Base-by-base conservation (phyloP, 2,113 vertebrate genomes). In the Campylomormyrus tamandua region DNA sequence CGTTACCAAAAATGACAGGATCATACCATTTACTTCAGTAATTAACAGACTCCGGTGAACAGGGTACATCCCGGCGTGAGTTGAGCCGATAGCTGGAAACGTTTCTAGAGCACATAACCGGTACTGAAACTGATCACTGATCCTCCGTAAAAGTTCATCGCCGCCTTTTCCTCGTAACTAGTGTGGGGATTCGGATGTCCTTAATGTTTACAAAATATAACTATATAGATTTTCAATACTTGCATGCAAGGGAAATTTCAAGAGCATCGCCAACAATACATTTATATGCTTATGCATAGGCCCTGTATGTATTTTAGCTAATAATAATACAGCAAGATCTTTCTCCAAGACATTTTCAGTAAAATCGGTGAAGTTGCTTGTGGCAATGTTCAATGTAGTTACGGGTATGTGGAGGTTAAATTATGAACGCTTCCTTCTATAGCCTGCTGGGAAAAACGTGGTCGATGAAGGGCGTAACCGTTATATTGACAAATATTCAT, bases 261-360 rank as follows among this genome's bases (percentile, higher is more conserved):
- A 93, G 93, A 95, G 93, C 85, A 90, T 45, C 92, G 89, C 15
- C 4, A 39, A 39, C 17, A 77, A 31, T 39, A 15, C 11, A 39
- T 39, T 5, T 3, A 66, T 66, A 66, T 27, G 62, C n/a, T 27
- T 27, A 27, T 70, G 74, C 5, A 17, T 3, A 66, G 21, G n/a
- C 21, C 58, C n/a, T n/a, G 31, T 17, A 80, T 80, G 39, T 42
- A 86, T 86, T 31, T 15, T 13, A n/a, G 1, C 8, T 49, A 85
- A 24, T n/a, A n/a, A n/a, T 49, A 49, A 5, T 84, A n/a, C 19
- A 50, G 46, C 46, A 84, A 46, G 3, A 19, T 24, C 88, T 87
- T 84, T 89, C 8, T 77, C 8, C 8, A 39, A 87, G 83, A 50
- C 50, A 21, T 90, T 49, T 86, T 19, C 48, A 5, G 45, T 13